phyloP scores from a whole-genome alignment of 2,113 vertebrate species.

The Rynchops niger region DNA sequence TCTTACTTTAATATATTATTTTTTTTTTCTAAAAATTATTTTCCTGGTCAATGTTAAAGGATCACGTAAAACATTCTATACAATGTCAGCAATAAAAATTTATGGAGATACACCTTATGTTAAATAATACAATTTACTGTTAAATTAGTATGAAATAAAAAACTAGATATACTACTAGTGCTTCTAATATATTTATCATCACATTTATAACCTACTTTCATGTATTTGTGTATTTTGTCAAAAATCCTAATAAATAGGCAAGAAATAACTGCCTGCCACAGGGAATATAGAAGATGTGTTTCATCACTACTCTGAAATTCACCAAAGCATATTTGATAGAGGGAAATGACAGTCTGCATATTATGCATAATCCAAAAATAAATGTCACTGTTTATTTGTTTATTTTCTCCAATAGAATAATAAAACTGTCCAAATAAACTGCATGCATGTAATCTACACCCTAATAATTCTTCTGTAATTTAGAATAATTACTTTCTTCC shows the following conservation, averaged over 20 bases:
- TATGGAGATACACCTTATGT: not conserved
- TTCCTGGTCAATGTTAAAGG: not conserved
- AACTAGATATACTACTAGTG: not conserved
- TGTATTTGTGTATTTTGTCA: not conserved
- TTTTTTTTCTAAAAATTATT: not conserved
- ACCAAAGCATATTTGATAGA: not conserved
- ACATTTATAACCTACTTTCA: not conserved
- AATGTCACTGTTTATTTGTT: not conserved
- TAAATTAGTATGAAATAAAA: not conserved
- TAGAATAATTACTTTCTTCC: not conserved
- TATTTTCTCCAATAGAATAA: slow-evolving; percentile 45
- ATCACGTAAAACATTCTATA: not conserved
- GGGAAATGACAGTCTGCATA: not conserved
- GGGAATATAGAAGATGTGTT: not conserved
- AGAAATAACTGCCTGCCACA: not conserved
- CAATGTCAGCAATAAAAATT: not conserved
- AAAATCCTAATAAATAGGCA: not conserved
- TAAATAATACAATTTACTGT: not conserved
- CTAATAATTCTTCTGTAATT: not conserved
- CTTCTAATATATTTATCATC: not conserved
- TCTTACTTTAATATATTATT: not conserved
- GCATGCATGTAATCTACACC: not conserved
- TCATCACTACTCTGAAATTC: not conserved
- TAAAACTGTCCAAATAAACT: not conserved
- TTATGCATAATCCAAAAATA: not conserved